Evolutionary conservation across 2,797 vertebrate species (phyloP).

Genomic region (Hirundo rustica): DNA sequence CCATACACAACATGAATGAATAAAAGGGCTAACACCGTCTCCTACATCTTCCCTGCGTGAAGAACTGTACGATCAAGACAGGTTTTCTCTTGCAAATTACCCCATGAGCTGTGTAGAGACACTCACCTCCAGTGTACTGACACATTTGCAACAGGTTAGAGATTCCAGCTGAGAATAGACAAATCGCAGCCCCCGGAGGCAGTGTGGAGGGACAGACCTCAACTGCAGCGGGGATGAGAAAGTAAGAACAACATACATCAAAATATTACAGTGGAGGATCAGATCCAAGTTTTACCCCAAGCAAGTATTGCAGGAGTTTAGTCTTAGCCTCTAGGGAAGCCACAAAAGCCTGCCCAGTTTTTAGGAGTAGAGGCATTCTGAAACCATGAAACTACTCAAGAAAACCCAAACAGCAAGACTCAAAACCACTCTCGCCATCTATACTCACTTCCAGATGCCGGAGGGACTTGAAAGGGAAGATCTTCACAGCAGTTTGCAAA

Average conservation of each 20-base stretch:
- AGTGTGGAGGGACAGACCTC: constrained; percentile 89
- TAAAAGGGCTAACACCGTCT: background rate
- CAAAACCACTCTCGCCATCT: background rate
- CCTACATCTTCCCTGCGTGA: background rate
- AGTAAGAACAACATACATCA: background rate
- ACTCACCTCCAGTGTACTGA: constrained; percentile 88
- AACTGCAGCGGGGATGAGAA: constrained; percentile 74
- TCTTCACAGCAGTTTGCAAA: constrained; percentile 86
- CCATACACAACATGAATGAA: background rate
- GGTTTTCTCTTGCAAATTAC: background rate
- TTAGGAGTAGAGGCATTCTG: background rate
- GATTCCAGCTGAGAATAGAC: constrained; percentile 94
- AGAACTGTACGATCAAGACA: background rate
- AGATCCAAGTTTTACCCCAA: background rate
- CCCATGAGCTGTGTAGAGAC: background rate
- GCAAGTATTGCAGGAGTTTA: background rate
- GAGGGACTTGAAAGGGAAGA: constrained; percentile 95
- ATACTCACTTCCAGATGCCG: constrained; percentile 87
- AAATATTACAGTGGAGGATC: background rate
- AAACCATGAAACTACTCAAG: background rate
- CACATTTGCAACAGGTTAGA: constrained; percentile 88
- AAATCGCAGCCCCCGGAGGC: constrained; percentile 86
- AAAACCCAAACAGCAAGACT: background rate
- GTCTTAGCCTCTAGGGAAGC: background rate
- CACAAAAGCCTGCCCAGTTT: background rate